phyloP scores from a whole-genome alignment of 2,113 vertebrate species.

The Gallinago undulata region DNA sequence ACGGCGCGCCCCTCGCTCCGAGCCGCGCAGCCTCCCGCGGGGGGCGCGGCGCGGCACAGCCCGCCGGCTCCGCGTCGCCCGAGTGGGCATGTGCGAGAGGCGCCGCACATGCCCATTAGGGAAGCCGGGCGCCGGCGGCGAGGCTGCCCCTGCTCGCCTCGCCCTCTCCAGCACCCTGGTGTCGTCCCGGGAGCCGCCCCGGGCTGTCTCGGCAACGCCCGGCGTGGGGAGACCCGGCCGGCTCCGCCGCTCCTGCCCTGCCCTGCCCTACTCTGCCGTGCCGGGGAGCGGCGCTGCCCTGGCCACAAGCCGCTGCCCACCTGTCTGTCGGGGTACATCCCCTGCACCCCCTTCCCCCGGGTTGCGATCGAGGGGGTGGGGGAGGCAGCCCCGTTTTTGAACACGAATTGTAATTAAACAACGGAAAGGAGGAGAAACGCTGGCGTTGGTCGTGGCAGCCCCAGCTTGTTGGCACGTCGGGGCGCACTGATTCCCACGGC shows the following conservation, averaged over 20 bases:
- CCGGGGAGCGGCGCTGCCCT: background rate
- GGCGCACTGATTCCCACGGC: rapidly evolving
- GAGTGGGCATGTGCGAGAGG: constrained; percentile 48
- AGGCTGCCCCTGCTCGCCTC: background rate
- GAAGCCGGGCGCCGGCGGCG: background rate
- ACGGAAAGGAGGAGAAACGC: background rate
- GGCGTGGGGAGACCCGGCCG: too few relatives aligned
- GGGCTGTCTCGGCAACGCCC: background rate
- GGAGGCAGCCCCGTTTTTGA: background rate
- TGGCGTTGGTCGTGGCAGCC: rapidly evolving
- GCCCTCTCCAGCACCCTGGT: background rate
- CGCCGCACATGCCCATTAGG: constrained; percentile 52
- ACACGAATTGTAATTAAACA: rapidly evolving
- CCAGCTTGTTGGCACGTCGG: rapidly evolving
- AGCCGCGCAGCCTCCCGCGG: background rate
- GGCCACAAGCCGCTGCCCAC: background rate
- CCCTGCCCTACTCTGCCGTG: background rate
- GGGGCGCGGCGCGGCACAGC: background rate
- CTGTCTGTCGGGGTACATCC: background rate
- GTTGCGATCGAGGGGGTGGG: background rate
- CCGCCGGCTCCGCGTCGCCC: background rate
- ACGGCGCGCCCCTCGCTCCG: background rate
- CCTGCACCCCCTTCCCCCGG: background rate
- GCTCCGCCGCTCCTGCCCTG: background rate
- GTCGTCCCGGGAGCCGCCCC: background rate